These are phyloP conservation scores for Poecilia gillii DNA, from an alignment of 2,797 vertebrate genomes.

Conservation along the genomic window DNA sequence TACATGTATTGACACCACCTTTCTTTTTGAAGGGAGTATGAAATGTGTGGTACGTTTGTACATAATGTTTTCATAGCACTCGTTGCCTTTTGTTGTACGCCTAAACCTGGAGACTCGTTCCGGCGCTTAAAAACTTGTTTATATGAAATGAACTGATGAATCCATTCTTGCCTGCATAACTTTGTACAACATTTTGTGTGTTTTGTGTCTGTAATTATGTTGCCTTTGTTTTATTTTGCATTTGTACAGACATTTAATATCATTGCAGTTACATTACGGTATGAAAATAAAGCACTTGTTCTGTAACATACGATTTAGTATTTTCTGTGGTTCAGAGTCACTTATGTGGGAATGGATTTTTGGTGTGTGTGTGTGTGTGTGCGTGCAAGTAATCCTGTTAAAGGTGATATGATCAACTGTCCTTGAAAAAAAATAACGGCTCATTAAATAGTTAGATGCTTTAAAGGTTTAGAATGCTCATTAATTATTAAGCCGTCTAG, in stretches of 20 bases:
- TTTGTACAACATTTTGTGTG: conserved; percentile 88
- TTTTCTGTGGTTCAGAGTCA: conserved; percentile 13
- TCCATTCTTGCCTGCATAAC: conserved; percentile 86
- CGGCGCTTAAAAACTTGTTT: conserved; percentile 88
- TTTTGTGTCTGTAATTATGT: conserved; percentile 87
- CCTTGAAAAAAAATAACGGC: conserved; percentile 54
- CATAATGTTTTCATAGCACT: conserved; percentile 88
- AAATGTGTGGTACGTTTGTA: conserved; percentile 90
- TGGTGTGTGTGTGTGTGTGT: not conserved
- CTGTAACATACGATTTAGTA: conserved; percentile 68
- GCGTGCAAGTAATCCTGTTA: not conserved
- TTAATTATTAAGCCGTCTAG: conserved; percentile 78
- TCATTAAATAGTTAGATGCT: conserved; percentile 74
- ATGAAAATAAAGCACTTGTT: conserved; percentile 99
- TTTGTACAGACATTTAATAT: conserved; percentile 99
- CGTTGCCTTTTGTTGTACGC: conserved; percentile 87
- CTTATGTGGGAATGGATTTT: not conserved
- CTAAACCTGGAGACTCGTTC: conserved; percentile 86
- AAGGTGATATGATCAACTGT: conserved; percentile 13
- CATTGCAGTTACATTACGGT: conserved; percentile 93
- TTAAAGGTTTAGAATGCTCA: conserved; percentile 71
- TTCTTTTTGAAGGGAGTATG: conserved; percentile 92
- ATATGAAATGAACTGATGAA: conserved; percentile 88
- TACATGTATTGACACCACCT: conserved; percentile 96
- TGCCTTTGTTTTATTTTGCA: conserved; percentile 82